Evolutionary conservation across 37 sponge, comb jelly and placozoan genomes (phyloP), one percentile per base, ranked within the genome.

Genomic region (Beroe forskalii): DNA sequence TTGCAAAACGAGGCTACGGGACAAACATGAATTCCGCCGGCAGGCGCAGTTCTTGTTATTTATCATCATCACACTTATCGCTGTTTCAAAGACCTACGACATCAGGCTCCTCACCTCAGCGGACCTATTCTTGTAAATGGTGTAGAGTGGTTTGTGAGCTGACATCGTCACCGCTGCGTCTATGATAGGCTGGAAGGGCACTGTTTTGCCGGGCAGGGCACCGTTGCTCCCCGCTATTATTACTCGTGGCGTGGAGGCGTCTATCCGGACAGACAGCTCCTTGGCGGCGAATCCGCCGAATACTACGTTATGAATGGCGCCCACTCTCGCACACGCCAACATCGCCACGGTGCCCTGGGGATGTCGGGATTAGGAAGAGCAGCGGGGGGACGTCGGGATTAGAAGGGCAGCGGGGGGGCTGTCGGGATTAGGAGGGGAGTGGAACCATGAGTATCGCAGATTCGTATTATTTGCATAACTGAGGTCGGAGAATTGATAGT

Each of bases 231-330:
- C 75, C 38, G 75, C 75, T 37, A 72, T 32, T 3, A 72, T 33
- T 22, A 72, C 75, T 6, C 40, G 37, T 2, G 75, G 75, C 30
- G 28, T 32, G 39, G 75, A 72, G 9, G 75, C 75, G 20, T 72
- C 75, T 35, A 72, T 72, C 23, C 75, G 37, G 8, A 72, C 75
- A 8, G 75, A 72, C 9, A 72, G 75, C 75, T 72, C 75, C 30
- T 72, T 72, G 3, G 75, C 33, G 37, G 75, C 75, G 33, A 72
- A 72, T 39, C 75, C 75, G 39, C 75, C 75, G 33, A 72, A 72
- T 3, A 72, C 75, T 8, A 72, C 75, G 39, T 72, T 72, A 20
- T 72, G 75, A 3, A 33, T 72, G 0, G 75, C 75, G 14, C 75
- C 75, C 22, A 72, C 35, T 19, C 75, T 35, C 9, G 75, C 75